Conservation (phyloP, 2,113 vertebrate species). For the Lanius collurio region DNA sequence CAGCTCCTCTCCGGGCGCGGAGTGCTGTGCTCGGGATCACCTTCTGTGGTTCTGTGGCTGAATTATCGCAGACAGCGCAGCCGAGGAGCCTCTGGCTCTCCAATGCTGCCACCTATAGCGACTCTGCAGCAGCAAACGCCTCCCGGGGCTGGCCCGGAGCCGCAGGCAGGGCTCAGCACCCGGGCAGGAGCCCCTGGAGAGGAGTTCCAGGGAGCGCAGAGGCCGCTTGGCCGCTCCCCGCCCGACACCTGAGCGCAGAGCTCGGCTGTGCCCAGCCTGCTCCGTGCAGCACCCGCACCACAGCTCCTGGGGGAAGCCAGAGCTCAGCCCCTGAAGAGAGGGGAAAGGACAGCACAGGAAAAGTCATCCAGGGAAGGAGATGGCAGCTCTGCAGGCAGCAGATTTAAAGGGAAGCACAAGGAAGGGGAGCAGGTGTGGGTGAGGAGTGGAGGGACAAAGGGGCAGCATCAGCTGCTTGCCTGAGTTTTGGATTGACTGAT, state of each 20-base stretch:
- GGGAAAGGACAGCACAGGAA: accelerated
- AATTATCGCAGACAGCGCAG: not conserved
- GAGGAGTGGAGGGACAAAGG: not conserved
- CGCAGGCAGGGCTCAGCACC: accelerated
- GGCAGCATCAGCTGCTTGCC: not conserved
- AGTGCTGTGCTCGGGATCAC: not conserved
- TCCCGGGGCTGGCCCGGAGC: not conserved
- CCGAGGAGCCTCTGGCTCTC: constrained; percentile 9
- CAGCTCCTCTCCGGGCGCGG: not conserved
- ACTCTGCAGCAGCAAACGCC: not conserved
- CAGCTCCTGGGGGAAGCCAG: not conserved
- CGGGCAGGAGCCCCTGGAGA: not conserved
- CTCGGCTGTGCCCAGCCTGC: too few relatives aligned
- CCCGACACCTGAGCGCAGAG: accelerated
- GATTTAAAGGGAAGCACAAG: not conserved
- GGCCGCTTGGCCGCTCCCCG: not conserved
- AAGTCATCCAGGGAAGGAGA: not conserved
- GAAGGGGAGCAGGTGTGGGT: not conserved
- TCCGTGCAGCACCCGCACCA: accelerated
- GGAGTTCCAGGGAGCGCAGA: too few relatives aligned
- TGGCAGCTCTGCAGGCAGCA: not conserved
- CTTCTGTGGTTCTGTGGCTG: not conserved
- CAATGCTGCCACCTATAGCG: constrained; percentile 68
- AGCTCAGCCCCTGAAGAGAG: not conserved
- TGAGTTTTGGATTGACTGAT: accelerated